Evolutionary conservation across 2,113 vertebrate species (phyloP), one percentile per base, ranked within the genome.

Genomic region (Malurus elegans): DNA sequence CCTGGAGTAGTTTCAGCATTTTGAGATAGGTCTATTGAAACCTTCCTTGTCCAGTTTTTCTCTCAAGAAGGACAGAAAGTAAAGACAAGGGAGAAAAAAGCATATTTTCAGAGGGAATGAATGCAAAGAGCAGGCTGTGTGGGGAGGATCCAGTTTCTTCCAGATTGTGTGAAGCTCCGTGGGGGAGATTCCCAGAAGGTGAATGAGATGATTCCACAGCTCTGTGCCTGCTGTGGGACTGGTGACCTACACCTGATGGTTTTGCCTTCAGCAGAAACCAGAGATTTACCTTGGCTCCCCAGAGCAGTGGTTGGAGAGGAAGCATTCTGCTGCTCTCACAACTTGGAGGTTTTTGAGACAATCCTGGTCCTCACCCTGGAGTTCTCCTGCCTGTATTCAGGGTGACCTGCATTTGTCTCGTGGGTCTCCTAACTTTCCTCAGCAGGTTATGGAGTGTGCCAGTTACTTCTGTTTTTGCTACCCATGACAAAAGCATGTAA

Each of bases 121-220:
- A 32, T 20, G 18, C 7, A 8, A 79, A 74, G 73, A 66, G 19
- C 38, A 38, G 40, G 5, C 66, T n/a, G 12, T 66, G 18, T 3
- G 0, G 45, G 54, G 23, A 61, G 17, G 23, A 20, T 60, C 44
- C 50, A 17, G 0, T 87, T 84, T 74, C 14, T 74, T 58, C 34
- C 20, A 2, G 6, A 14, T 31, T 21, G 3, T 38, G 25, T 54
- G 48, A 9, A 69, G 14, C 14, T 75, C 29, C 0, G 0, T 47
- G 65, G n/a, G 86, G 44, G 44, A 54, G 42, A 47, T 51, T 50
- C n/a, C 14, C 36, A 51, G 34, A 61, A 26, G 38, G 38, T 38
- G 38, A 38, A 38, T 38, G 38, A 38, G 38, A 38, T 38, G 38
- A 38, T 38, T 38, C 38, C 57, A 60, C 10, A 47, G 40, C 57